Evolutionary conservation across 2,797 vertebrate species (phyloP), one percentile per base, ranked within the genome.

Genomic region (Pteronotus mesoamericanus): DNA sequence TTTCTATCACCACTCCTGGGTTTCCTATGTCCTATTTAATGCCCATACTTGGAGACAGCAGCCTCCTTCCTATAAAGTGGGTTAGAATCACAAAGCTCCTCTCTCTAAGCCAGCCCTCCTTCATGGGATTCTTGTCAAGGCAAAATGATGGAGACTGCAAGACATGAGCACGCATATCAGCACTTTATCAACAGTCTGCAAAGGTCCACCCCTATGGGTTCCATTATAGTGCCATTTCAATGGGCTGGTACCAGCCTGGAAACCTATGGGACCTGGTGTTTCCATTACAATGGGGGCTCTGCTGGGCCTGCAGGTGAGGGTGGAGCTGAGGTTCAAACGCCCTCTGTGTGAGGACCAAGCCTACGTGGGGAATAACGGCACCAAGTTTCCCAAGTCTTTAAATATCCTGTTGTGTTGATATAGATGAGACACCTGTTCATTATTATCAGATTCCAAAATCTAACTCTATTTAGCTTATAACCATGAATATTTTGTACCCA

Each of bases 111-210:
- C 55, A 9, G 24, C 0, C 15, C 78, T 37, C n/a, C 66, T 14
- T 21, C 32, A 5, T 16, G 34, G 6, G 22, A 53, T 6, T 55
- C 10, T 4, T 29, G 69, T n/a, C 32, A 37, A 22, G 32, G 66
- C 0, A 1, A 26, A n/a, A 2, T 3, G 12, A 75, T 48, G 0
- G 12, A 12, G 8, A 9, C 2, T 2, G 2, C 1, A 19, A 16
- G 10, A 10, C 0, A 1, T 10, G 46, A 46, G 9, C 29, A 11
- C 0, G 37, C 46, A 5, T 1, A 0, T 3, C 22, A 37, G 53
- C 1, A 32, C 24, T 0, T 9, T 37, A 61, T 9, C 19, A 16
- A 24, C 26, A 14, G 8, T 16, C 55, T 34, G 10, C 0, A 0
- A 14, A 48, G 2, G 14, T 29, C 48, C 1, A 2, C 6, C 15